Percentiles rank a stretch among this genome's conserved stretches.
Evolutionary conservation across 2,113 vertebrate species (phyloP).

Genomic region (Numenius arquata): DNA sequence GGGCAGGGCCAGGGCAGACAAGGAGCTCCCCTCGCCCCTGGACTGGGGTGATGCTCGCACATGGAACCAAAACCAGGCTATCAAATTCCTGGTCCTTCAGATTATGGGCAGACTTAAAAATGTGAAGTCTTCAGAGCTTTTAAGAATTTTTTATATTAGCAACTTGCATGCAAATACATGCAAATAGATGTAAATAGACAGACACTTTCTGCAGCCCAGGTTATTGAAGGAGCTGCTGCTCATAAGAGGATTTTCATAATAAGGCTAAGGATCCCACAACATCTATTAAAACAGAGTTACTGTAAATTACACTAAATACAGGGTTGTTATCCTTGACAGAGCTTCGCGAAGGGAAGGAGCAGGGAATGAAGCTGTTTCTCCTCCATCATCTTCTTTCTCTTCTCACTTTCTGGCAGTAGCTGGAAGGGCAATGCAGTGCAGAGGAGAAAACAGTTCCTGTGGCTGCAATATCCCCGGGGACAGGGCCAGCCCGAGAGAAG

Average conservation of each 20-base stretch:
- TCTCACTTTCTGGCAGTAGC: not conserved
- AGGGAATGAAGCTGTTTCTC: not conserved
- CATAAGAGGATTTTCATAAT: conserved; percentile 57
- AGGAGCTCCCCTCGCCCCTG: not conserved
- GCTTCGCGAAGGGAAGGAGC: not conserved
- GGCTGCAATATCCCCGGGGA: not conserved
- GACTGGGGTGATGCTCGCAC: not conserved
- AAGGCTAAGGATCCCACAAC: conserved; percentile 35
- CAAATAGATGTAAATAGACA: conserved; percentile 47
- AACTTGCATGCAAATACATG: conserved; percentile 48
- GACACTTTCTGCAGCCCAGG: not conserved
- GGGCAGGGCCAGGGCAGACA: not conserved
- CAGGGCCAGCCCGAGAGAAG: not conserved
- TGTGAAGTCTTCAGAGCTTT: not conserved
- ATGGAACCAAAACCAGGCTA: not conserved
- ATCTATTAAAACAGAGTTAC: conserved; percentile 30
- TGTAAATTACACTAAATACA: not conserved
- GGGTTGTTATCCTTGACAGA: not conserved
- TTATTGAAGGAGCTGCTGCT: conserved; percentile 50
- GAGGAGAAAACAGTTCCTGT: not conserved
- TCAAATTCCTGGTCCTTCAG: not conserved
- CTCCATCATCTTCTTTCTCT: not conserved
- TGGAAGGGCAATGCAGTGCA: not conserved
- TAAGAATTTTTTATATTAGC: not conserved
- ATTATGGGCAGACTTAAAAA: not conserved